Evolutionary conservation across 2,888 invertebrate species (phyloP), one percentile per base, ranked within the genome.

Genomic region (Odontocolon sp.): DNA sequence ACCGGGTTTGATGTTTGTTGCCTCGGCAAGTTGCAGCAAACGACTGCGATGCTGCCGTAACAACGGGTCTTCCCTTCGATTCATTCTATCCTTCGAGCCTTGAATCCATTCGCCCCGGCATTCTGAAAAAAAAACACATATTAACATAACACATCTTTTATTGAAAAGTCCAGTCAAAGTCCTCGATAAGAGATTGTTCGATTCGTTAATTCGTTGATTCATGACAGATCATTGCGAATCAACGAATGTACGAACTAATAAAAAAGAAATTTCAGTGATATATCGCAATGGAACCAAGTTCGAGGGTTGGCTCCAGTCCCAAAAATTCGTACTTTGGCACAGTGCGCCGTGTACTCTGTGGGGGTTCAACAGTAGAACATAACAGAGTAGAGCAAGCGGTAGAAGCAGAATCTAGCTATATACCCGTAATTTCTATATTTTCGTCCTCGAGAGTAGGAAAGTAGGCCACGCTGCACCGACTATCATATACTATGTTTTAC

Each of bases 21-120:
- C 89, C 84, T 92, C 92, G 69, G 92, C 91, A 82, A 92, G 87
- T 87, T 92, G 91, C 86, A 92, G 90, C 83, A 92, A 89, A 78
- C 92, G 91, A 85, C 90, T 92, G 79, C 92, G 88, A 83, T 90
- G 90, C 87, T 90, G 89, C 84, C 88, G 91, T 82, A 92, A 87
- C 87, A 91, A 91, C 86, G 91, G 89, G 83, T 92, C 92, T 84
- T 92, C 92, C 54, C 91, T 90, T 77, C 89, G 90, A 90, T 91
- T 91, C 88, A 90, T 90, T 81, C 80, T 85, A 79, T 72, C 57
- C 79, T 80, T 42, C 81, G 79, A 57, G 77, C 77, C 54, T 78
- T 74, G 61, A 80, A 79, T 74, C 74, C 77, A 72, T 54, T 66
- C 66, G 26, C 45, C 71, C 54, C 71, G 45, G 54, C 66, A 59